These are phyloP conservation scores for Phalacrocorax carbo DNA, from an alignment of 2,113 vertebrate species.

Conservation along the genomic window DNA sequence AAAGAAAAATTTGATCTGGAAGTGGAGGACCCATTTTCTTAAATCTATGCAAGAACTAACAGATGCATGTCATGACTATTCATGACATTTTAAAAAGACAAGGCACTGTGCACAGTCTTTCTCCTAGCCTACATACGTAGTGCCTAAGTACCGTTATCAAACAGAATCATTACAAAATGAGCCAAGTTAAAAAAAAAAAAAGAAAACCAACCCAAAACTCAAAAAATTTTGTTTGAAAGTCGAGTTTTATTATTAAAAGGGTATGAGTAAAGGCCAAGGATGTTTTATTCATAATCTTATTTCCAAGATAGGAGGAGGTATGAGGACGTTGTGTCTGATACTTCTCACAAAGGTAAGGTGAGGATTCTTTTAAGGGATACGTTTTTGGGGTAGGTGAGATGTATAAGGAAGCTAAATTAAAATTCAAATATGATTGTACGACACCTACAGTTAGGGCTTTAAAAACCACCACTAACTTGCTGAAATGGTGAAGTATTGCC, in stretches of 20 bases:
- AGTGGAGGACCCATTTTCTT: background rate
- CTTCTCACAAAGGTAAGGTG: background rate
- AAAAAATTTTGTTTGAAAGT: background rate
- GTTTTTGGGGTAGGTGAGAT: background rate
- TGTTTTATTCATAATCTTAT: background rate
- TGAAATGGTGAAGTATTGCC: background rate
- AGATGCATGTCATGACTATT: fast-evolving
- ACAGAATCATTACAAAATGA: background rate
- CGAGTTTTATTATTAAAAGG: constrained; percentile 40
- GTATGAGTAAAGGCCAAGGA: background rate
- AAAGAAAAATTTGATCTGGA: background rate
- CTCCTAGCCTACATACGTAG: background rate
- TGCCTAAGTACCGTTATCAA: background rate
- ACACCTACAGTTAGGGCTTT: background rate
- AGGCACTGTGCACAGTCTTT: background rate
- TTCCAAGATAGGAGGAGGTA: background rate
- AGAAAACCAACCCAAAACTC: background rate
- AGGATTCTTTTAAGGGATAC: background rate
- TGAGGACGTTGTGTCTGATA: background rate
- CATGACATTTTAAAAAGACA: background rate
- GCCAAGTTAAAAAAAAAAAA: background rate
- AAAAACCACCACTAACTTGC: background rate
- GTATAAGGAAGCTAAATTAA: background rate
- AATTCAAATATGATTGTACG: background rate
- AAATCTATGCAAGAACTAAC: background rate